Evolutionary conservation across 2,113 vertebrate species (phyloP).

Genomic region (Rhineura floridana): DNA sequence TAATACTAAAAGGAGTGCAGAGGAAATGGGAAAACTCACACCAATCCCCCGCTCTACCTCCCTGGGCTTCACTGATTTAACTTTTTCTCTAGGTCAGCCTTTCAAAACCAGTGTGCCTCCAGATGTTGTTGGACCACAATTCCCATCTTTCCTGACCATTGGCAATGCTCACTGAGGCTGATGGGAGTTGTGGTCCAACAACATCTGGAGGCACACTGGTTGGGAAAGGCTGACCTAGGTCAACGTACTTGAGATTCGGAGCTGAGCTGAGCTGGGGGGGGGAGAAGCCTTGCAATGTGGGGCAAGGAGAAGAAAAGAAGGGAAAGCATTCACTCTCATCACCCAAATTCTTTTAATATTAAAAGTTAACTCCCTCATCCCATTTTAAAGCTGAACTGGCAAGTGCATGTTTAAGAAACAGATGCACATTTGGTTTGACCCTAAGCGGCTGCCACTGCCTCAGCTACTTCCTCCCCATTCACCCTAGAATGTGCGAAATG

Average conservation of each 20-base stretch:
- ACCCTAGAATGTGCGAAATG: background rate
- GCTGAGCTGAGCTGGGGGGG: background rate
- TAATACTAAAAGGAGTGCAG: too few species aligned
- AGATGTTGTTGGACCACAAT: too few species aligned
- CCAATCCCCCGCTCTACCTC: background rate
- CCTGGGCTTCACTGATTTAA: background rate
- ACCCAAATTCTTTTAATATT: background rate
- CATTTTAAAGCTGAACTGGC: background rate
- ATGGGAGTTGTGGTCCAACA: too few species aligned
- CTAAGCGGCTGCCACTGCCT: background rate
- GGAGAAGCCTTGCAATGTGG: background rate
- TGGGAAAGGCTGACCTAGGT: too few species aligned
- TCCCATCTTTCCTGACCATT: too few species aligned
- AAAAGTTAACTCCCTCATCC: background rate
- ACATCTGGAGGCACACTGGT: too few species aligned
- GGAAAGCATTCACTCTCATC: background rate
- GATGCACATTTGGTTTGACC: background rate
- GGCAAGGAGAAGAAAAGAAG: background rate
- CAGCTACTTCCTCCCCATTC: background rate
- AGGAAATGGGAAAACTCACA: background rate
- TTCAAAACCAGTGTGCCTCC: too few species aligned
- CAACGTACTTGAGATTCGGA: too few species aligned
- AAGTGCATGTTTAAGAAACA: background rate
- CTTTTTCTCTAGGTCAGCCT: background rate
- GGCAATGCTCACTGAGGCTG: too few species aligned